Conservation (phyloP, 2,888 invertebrate species). For the Hypercompe scribonia region DNA sequence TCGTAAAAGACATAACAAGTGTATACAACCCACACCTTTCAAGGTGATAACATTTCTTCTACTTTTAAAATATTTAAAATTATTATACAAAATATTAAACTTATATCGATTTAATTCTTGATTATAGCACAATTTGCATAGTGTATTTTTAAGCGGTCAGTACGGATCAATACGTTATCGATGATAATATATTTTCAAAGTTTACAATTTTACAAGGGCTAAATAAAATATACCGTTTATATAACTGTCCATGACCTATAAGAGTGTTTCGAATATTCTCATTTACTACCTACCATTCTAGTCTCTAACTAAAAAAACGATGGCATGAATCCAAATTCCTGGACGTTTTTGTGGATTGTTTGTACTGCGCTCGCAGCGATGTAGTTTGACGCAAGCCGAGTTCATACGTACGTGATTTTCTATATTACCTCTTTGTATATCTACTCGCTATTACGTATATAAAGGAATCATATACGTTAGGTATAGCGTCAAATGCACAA, state of each 20-base stretch:
- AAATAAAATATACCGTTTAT: background rate
- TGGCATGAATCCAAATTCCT: conserved; percentile 81
- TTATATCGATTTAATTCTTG: background rate
- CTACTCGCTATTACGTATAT: conserved; percentile 13
- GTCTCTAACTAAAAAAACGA: conserved; percentile 60
- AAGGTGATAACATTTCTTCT: background rate
- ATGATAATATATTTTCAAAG: background rate
- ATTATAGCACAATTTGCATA: background rate
- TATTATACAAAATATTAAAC: background rate
- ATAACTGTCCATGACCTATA: conserved; percentile 44
- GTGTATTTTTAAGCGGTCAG: background rate
- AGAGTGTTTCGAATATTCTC: conserved; percentile 29
- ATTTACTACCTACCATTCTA: conserved; percentile 53
- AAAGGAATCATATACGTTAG: conserved; percentile 20
- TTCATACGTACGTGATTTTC: conserved; percentile 45
- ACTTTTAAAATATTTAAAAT: background rate
- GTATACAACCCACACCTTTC: too few relatives aligned
- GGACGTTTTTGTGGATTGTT: conserved; percentile 77
- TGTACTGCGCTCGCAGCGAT: conserved; percentile 68
- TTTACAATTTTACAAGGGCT: background rate
- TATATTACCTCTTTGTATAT: background rate
- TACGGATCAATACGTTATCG: background rate
- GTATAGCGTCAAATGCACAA: conserved; percentile 25
- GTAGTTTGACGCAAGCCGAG: conserved; percentile 71
- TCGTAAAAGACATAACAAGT: too few relatives aligned